phyloP scores from a whole-genome alignment of 2,797 vertebrate species.

The Lophius americanus region DNA sequence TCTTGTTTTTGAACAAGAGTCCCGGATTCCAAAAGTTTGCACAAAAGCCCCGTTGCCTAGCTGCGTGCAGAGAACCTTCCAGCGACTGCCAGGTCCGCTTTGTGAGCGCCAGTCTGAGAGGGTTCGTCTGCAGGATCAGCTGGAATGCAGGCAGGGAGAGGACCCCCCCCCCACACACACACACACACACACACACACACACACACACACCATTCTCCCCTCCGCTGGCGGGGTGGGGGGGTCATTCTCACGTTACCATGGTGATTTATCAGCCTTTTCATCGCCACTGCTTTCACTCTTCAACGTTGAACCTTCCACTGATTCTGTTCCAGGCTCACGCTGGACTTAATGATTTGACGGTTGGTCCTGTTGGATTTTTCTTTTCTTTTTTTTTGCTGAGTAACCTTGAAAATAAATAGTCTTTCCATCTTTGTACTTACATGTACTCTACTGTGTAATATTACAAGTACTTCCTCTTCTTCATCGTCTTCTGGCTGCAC shows the following conservation, averaged over 20 bases:
- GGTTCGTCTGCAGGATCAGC: slow-evolving; percentile 61
- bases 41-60: slow-evolving; percentile 81
- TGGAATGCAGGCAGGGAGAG: slow-evolving; percentile 59
- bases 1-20: slow-evolving; percentile 57
- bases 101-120: slow-evolving; percentile 45
- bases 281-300: slow-evolving; percentile 30
- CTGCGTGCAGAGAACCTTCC: slow-evolving; percentile 59
- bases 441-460: too few species aligned
- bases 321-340: slow-evolving; percentile 1
- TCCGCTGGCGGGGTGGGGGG: slow-evolving; percentile 49
- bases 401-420: too few species aligned
- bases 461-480: too few species aligned
- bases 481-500: too few species aligned
- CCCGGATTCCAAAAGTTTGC: slow-evolving; percentile 66
- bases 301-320: slow-evolving; percentile 16
- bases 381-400: too few species aligned
- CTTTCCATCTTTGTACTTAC: too few species aligned
- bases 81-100: slow-evolving; percentile 56
- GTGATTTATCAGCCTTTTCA: slow-evolving; percentile 46
- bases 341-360: too few species aligned
- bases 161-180: slow-evolving; percentile 16
- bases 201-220: slow-evolving; percentile 53
- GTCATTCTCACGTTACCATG: slow-evolving; percentile 56
- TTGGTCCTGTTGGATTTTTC: too few species aligned
- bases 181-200: too few species aligned